These are phyloP conservation scores for Drosophila serrata DNA, from an alignment of 1,140 invertebrate genomes.

Conservation along the genomic window DNA sequence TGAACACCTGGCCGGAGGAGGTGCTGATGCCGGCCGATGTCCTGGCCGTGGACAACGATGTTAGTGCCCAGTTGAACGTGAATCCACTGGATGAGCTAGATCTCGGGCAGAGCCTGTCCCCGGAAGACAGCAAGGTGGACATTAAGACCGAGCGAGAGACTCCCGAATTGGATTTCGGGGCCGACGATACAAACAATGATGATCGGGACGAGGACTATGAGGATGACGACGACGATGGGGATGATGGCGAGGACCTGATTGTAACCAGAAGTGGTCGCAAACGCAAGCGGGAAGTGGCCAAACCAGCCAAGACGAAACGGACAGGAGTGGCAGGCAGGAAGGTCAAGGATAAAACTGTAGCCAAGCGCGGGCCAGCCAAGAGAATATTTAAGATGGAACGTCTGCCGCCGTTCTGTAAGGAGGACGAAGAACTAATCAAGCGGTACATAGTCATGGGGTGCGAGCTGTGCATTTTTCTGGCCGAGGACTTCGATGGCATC, in stretches of 20 bases:
- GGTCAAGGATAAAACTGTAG: conserved; percentile 12
- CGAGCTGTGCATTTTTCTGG: conserved; percentile 76
- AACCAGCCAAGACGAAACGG: conserved; percentile 38
- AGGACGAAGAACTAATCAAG: conserved; percentile 76
- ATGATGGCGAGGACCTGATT: conserved; percentile 58
- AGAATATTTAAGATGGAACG: conserved; percentile 65
- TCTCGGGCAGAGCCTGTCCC: conserved; percentile 28
- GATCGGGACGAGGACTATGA: conserved; percentile 35
- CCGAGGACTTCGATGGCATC: conserved; percentile 72
- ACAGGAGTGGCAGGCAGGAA: conserved; percentile 30
- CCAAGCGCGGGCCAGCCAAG: conserved; percentile 49
- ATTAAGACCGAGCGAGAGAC: conserved; percentile 63
- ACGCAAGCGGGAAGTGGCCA: conserved; percentile 51
- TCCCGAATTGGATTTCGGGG: conserved; percentile 40
- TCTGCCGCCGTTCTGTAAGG: conserved; percentile 69
- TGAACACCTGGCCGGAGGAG: conserved; percentile 67
- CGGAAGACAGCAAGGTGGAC: conserved; percentile 49
- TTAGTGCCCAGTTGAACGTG: conserved; percentile 49
- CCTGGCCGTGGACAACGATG: conserved; percentile 58
- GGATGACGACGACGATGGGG: conserved; percentile 26
- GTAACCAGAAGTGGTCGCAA: conserved; percentile 68
- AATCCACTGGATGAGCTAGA: conserved; percentile 71
- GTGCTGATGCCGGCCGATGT: conserved; percentile 68
- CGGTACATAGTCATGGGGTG: conserved; percentile 81
- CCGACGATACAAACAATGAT: conserved; percentile 33